Evolutionary conservation across 2,888 invertebrate genomes (phyloP), one percentile per base, ranked within the genome.

Genomic region (Epirrita christyi): DNA sequence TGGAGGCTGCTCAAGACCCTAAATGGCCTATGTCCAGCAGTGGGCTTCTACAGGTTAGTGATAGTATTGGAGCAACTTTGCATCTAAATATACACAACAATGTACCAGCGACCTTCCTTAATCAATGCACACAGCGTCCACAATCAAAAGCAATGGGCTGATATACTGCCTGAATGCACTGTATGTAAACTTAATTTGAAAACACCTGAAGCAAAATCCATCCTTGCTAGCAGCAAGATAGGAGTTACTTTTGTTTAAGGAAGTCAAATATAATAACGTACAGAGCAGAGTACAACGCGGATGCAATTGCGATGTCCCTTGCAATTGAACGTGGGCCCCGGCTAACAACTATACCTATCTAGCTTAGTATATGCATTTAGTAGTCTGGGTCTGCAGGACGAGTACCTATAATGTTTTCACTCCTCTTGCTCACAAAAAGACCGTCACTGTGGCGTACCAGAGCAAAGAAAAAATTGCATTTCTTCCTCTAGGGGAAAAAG

Each of bases 101-200:
- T 80, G 77, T 77, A 72, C 61, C 58, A 43, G 62, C 73, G 80
- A 77, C 80, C 82, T 83, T 85, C 83, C 76, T 83, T 83, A 81
- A 83, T 86, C 80, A 87, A 88, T 88, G 85, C 83, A 77, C 64
- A 66, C 76, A 76, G 67, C 83, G 83, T 83, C 76, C 79, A 80
- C 87, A 88, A 88, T 88, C 81, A 86, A 76, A 63, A 76, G 78
- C 83, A 89, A 90, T 88, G 67, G 82, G 63, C 75, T 86, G 86
- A 89, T 86, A 75, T 84, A 88, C 73, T 80, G 72, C 66, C 58
- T 67, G 71, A 74, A 68, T 75, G 68, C 67, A 56, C 64, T 70
- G 68, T 74, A 70, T 67, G 69, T 65, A 70, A 63, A 65, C 61
- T 68, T 60, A 60, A 64, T 61, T 63, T 58, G 44, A 46, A 42